A percentile compares a stretch with the other conserved stretches of the same genome.
Evolutionary conservation across 1,140 invertebrate species (phyloP).

Genomic region (Scaptodrosophila lebanonensis): DNA sequence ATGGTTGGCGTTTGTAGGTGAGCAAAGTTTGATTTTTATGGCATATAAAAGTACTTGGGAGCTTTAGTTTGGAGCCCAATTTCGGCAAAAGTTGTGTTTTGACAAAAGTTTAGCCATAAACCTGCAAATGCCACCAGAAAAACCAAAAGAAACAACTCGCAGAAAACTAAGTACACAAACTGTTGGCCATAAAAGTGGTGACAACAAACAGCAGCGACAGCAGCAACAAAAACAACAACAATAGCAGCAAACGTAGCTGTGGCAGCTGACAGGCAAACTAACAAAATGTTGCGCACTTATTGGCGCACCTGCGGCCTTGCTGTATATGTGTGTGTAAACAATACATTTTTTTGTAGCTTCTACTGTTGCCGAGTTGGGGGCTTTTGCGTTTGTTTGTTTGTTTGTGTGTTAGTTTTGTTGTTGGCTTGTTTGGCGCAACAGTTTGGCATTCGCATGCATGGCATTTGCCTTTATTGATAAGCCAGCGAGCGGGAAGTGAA

Average conservation of each 20-base stretch:
- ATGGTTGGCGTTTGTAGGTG: conserved; percentile 39
- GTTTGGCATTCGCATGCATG: conserved; percentile 37
- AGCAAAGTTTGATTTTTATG: conserved; percentile 51
- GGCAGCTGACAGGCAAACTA: too few species aligned
- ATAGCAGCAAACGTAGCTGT: too few species aligned
- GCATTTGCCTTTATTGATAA: conserved; percentile 58
- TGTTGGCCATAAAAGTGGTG: conserved; percentile 2
- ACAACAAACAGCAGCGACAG: too few species aligned
- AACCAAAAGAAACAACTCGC: too few species aligned
- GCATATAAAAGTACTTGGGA: conserved; percentile 49
- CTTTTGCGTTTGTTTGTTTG: conserved; percentile 2
- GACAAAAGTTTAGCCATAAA: conserved; percentile 31
- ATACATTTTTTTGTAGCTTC: too few species aligned
- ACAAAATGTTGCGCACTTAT: too few species aligned
- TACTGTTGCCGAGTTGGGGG: background rate
- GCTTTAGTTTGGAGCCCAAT: conserved; percentile 22
- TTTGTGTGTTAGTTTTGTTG: background rate
- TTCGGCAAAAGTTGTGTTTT: conserved; percentile 1
- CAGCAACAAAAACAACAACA: too few species aligned
- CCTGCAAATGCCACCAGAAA: too few species aligned
- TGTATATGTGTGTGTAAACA: too few species aligned
- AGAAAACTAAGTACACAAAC: conserved; percentile 2
- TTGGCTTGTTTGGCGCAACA: conserved; percentile 36
- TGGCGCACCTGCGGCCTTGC: too few species aligned
- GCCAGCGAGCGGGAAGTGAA: conserved; percentile 27